Conservation (phyloP, 2,797 vertebrate species). For the Carcharodon carcharias region DNA sequence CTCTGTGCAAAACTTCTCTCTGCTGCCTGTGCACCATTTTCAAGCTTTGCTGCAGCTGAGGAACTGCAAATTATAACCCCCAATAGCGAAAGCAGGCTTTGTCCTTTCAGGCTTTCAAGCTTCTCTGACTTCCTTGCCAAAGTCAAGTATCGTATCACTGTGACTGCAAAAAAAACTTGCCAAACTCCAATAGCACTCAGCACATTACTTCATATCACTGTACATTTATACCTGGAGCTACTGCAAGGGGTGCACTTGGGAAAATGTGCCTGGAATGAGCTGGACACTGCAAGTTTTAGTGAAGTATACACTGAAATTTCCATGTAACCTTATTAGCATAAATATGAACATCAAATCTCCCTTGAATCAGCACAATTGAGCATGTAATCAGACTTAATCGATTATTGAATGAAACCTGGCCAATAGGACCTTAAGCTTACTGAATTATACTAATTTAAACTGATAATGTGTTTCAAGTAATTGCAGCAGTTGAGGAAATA, state of each 20-base stretch:
- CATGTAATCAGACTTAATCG: background rate
- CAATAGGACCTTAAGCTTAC: background rate
- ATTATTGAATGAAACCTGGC: background rate
- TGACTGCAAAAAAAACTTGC: too few species aligned
- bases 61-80: too few species aligned
- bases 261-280: background rate
- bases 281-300: background rate
- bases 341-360: background rate
- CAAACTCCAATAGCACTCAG: too few species aligned
- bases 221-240: background rate
- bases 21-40: too few species aligned
- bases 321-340: background rate
- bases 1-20: too few species aligned
- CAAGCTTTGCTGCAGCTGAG: too few species aligned
- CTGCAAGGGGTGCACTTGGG: background rate
- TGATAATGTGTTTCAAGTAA: background rate
- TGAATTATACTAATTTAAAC: background rate
- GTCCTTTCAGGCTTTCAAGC: too few species aligned
- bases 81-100: too few species aligned
- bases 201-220: too few species aligned
- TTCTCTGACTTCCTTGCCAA: too few species aligned
- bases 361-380: background rate
- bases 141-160: too few species aligned
- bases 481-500: background rate
- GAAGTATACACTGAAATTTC: background rate